A percentile compares a stretch with the other conserved stretches of the same genome.
phyloP scores from a whole-genome alignment of 1,140 invertebrate species.

The Scaptodrosophila lebanonensis region DNA sequence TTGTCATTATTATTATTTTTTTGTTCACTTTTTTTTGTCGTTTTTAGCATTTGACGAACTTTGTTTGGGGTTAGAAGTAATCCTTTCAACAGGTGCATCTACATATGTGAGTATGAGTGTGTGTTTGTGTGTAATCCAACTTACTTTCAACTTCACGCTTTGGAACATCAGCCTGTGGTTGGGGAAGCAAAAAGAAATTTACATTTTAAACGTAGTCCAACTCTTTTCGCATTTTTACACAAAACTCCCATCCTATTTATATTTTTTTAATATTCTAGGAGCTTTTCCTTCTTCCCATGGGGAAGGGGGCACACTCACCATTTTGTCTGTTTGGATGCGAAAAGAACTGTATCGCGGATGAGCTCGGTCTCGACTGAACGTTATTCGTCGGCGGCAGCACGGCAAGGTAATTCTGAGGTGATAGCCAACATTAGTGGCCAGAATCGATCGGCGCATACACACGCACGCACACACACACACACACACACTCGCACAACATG shows the following conservation, averaged over 20 bases:
- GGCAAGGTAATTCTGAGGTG: slow-evolving; percentile 77
- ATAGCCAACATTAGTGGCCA: slow-evolving; percentile 38
- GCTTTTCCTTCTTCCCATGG: slow-evolving; percentile 5
- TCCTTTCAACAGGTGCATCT: too few species aligned
- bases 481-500: slow-evolving; percentile 21
- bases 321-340: slow-evolving; percentile 76
- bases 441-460: slow-evolving; percentile 19
- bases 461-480: slow-evolving; percentile 20
- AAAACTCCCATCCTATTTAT: slow-evolving; percentile 5
- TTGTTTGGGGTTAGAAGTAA: slow-evolving; percentile 67
- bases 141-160: slow-evolving; percentile 77
- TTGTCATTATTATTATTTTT: slow-evolving; percentile 1
- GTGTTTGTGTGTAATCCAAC: slow-evolving; percentile 39
- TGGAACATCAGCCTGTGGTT: slow-evolving; percentile 75
- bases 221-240: not conserved
- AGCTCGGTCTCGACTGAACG: slow-evolving; percentile 77
- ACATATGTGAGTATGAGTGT: too few species aligned
- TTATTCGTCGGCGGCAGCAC: slow-evolving; percentile 69
- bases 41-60: slow-evolving; percentile 16
- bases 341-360: slow-evolving; percentile 77
- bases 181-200: slow-evolving; percentile 40
- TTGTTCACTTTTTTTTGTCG: slow-evolving; percentile 1
- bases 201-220: slow-evolving; percentile 13
- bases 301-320: slow-evolving; percentile 63
- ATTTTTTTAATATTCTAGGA: slow-evolving; percentile 9